Evolutionary conservation across 2,888 invertebrate species (phyloP).

Genomic region (Agriopis marginaria): DNA sequence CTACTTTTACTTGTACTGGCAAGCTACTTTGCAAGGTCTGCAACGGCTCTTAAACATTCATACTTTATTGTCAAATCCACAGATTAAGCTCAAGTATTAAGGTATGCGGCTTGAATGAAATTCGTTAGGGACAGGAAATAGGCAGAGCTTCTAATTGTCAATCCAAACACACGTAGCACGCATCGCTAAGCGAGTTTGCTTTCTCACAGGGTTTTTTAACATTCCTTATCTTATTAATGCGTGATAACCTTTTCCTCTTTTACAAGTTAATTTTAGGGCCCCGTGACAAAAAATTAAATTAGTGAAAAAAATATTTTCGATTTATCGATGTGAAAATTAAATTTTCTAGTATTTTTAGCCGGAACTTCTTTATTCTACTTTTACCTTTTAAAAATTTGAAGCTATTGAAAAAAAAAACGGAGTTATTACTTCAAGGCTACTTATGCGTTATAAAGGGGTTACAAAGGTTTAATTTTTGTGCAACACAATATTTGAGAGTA

Average conservation of each 20-base stretch:
- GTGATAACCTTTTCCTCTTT: slow-evolving; percentile 26
- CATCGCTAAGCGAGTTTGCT: slow-evolving; percentile 53
- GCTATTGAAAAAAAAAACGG: too few species aligned
- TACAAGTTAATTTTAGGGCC: background rate
- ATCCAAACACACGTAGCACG: slow-evolving; percentile 59
- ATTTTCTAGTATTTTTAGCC: background rate
- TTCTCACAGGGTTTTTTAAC: slow-evolving; percentile 57
- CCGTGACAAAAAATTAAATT: background rate
- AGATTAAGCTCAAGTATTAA: background rate
- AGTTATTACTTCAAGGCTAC: too few species aligned
- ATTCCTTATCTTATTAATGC: slow-evolving; percentile 56
- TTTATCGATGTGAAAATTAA: too few species aligned
- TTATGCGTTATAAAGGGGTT: too few species aligned
- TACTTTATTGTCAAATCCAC: background rate
- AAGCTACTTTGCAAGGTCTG: too few species aligned
- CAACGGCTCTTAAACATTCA: too few species aligned
- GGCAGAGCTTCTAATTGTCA: slow-evolving; percentile 68
- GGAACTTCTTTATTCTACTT: too few species aligned
- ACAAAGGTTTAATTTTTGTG: too few species aligned
- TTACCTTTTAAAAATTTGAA: too few species aligned
- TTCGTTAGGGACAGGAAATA: slow-evolving; percentile 65
- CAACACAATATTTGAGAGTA: too few species aligned
- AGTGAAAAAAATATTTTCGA: too few species aligned
- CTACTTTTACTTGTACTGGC: too few species aligned
- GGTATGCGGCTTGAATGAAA: slow-evolving; percentile 60